These are phyloP conservation scores for Corythoichthys intestinalis DNA, from an alignment of 2,113 vertebrate genomes.

Conservation along the genomic window DNA sequence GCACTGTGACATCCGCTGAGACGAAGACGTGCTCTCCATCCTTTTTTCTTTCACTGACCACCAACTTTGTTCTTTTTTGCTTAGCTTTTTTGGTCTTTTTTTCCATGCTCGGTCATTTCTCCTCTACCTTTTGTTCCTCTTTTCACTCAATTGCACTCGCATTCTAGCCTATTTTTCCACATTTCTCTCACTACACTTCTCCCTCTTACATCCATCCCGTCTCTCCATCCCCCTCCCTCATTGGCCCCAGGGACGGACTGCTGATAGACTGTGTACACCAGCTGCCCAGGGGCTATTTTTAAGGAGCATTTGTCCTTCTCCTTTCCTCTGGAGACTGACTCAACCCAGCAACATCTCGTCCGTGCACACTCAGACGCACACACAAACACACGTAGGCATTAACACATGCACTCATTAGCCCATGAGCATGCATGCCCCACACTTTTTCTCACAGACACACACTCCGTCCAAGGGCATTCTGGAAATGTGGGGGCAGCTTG, in stretches of 20 bases:
- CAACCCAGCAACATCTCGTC: constrained; percentile 72
- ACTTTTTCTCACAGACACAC: constrained; percentile 55
- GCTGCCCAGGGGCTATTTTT: constrained; percentile 75
- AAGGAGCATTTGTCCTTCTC: constrained; percentile 78
- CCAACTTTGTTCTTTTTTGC: constrained; percentile 45
- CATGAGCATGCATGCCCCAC: constrained; percentile 66
- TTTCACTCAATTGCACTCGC: constrained; percentile 41
- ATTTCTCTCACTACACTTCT: constrained; percentile 49
- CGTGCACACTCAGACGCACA: constrained; percentile 45
- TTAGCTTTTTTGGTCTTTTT: constrained; percentile 33
- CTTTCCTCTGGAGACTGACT: constrained; percentile 73
- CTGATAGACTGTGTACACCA: constrained; percentile 76
- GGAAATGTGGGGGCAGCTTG: constrained; percentile 68
- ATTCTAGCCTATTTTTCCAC: constrained; percentile 47
- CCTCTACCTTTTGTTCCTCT: constrained; percentile 7
- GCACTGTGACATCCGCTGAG: constrained; percentile 61
- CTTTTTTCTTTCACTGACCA: constrained; percentile 46
- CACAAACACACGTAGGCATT: constrained; percentile 64
- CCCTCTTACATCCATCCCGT: constrained; percentile 52
- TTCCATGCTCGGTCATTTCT: constrained; percentile 16
- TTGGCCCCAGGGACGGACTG: constrained; percentile 72
- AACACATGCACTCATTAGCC: constrained; percentile 76
- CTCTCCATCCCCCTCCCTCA: constrained; percentile 43
- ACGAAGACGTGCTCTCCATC: constrained; percentile 51
- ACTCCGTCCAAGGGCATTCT: constrained; percentile 69